phyloP scores from a whole-genome alignment of 2,888 invertebrate species.

The Cataglyphis livida region DNA sequence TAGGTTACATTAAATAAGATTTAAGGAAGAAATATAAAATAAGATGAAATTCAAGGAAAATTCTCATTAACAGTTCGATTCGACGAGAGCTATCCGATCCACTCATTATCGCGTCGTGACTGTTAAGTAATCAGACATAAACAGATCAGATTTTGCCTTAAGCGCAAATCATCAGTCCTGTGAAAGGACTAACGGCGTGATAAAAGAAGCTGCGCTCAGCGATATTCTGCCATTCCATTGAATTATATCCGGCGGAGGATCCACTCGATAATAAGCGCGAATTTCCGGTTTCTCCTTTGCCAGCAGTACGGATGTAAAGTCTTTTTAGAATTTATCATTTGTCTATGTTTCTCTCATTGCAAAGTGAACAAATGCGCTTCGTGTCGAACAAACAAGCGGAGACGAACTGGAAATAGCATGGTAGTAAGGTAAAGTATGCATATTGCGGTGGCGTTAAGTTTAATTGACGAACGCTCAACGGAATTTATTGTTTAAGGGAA shows the following conservation, averaged over 20 bases:
- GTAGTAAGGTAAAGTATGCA: conserved; percentile 8
- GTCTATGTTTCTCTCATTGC: neutral
- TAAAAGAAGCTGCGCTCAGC: conserved; percentile 70
- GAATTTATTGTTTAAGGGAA: neutral
- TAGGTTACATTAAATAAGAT: neutral
- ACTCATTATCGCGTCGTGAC: neutral
- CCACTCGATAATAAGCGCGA: neutral
- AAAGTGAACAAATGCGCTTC: neutral
- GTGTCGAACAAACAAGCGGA: neutral
- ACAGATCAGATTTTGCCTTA: conserved; percentile 63
- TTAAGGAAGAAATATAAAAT: neutral
- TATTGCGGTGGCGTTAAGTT: neutral
- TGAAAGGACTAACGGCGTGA: conserved; percentile 68
- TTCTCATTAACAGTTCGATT: neutral
- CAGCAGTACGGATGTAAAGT: neutral
- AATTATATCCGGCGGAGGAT: conserved; percentile 5
- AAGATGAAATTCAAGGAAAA: neutral
- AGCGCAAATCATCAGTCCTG: conserved; percentile 64
- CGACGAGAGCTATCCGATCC: neutral
- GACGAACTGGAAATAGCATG: neutral
- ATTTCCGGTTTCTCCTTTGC: neutral
- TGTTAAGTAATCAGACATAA: conserved; percentile 63
- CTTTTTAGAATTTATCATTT: neutral
- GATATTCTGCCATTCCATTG: conserved; percentile 51
- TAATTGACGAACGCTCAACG: neutral